Base-by-base conservation (phyloP, 2,888 invertebrate genomes). In the Stegana nigrithorax region DNA sequence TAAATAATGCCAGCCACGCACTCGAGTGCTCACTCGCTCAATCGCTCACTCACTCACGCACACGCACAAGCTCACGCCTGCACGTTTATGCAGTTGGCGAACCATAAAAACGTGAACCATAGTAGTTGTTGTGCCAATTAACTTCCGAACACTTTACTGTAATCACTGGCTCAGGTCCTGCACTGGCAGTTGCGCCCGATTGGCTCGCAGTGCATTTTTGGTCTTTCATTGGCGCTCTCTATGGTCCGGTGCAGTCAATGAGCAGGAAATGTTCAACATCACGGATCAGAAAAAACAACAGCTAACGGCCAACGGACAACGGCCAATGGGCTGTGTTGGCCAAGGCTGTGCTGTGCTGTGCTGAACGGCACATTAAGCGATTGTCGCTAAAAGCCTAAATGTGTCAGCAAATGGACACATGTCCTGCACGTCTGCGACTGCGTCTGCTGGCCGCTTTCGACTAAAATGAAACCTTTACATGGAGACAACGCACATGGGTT, bases 61-160 rank as follows among this genome's bases (percentile, higher is more conserved):
- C 45, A 3, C 45, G 10, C 21, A 5, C 4, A 7, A 6, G 7
- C 21, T 21, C 12, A 25, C 25, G 47, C 4, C 23, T 0, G 12
- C 2, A 36, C 36, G 10, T 14, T 36, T 14, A 36, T 36, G 36
- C 14, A 36, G 36, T 36, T 10, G 36, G 36, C 29, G 29, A 10
- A 7, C 66, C 66, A 70, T 68, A 76, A 64, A 68, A 67, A 68
- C 79, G 68, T 68, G 63, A 60, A 66, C 65, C 77, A 73, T 76
- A 74, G 76, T 74, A 63, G 71, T 66, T 71, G 61, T 26, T 39
- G 66, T 65, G 67, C 66, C 77, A 76, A 78, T 75, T 75, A 75
- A 76, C 70, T 75, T 76, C 72, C 67, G 68, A 78, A 76, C 75
- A 74, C 73, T 75, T 78, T 68, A 72, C 61, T 78, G 74, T 78